These are phyloP conservation scores for Ahaetulla prasina DNA, from an alignment of 2,113 vertebrate species.

Conservation along the genomic window DNA sequence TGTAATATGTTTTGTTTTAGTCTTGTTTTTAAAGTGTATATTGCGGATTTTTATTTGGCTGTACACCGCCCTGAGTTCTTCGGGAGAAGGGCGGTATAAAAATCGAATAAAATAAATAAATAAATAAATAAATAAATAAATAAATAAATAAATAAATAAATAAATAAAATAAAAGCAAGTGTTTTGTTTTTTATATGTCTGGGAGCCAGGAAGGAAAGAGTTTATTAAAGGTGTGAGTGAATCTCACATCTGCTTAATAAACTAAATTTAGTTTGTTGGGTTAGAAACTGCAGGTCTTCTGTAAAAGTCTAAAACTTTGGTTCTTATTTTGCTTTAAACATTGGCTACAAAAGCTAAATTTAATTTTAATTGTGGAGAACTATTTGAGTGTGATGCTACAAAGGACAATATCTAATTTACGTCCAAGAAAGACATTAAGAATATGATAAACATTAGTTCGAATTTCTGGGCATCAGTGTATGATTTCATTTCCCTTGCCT, in stretches of 20 bases:
- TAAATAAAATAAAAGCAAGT: no score
- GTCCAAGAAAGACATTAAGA: background rate
- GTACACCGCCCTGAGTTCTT: no score
- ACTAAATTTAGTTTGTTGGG: background rate
- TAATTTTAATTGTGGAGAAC: background rate
- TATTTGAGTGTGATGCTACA: background rate
- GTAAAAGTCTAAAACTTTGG: background rate
- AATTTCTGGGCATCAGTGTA: no score
- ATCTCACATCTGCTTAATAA: background rate
- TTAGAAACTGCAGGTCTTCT: background rate
- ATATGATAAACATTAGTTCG: background rate
- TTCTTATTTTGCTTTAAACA: background rate
- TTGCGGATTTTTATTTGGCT: no score
- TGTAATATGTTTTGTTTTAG: no score
- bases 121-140: no score
- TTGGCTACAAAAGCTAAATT: background rate
- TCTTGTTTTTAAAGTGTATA: no score
- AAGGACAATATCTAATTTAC: background rate
- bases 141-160: no score
- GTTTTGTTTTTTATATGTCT: background rate
- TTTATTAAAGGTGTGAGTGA: background rate
- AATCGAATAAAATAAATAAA: no score
- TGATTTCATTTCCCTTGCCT: background rate
- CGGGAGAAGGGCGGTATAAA: no score
- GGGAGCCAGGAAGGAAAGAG: background rate